Evolutionary conservation across 2,888 invertebrate genomes (phyloP).

Genomic region (Melieria crassipennis): DNA sequence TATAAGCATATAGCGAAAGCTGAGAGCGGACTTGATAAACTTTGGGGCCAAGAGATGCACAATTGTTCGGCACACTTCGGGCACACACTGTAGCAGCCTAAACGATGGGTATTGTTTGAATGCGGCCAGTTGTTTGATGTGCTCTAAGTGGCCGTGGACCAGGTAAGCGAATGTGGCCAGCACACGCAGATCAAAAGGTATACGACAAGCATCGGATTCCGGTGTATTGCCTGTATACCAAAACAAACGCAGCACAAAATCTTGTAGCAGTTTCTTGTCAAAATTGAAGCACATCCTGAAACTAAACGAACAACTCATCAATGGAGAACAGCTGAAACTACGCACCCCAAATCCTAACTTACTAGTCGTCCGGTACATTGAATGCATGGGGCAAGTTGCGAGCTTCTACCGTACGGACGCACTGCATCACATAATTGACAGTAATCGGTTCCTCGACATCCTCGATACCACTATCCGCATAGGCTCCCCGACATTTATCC

Average conservation of each 20-base stretch:
- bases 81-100: slow-evolving; percentile 14
- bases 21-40: slow-evolving; percentile 27
- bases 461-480: too few species aligned
- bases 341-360: not conserved
- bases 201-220: not conserved
- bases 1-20: too few species aligned
- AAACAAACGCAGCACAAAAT: slow-evolving; percentile 16
- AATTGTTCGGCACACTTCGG: slow-evolving; percentile 28
- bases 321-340: not conserved
- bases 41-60: slow-evolving; percentile 35
- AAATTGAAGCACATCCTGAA: slow-evolving; percentile 12
- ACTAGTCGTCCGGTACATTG: slow-evolving; percentile 22
- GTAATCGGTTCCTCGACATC: not conserved
- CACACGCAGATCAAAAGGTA: slow-evolving; percentile 38
- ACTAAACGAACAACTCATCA: slow-evolving; percentile 4
- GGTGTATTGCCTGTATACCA: slow-evolving; percentile 19
- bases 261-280: slow-evolving; percentile 16
- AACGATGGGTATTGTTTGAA: not conserved
- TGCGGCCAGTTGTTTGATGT: slow-evolving; percentile 15
- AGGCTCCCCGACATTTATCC: too few species aligned
- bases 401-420: slow-evolving; percentile 14
- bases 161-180: slow-evolving; percentile 35
- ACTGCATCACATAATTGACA: slow-evolving; percentile 13
- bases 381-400: slow-evolving; percentile 23
- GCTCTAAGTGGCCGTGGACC: slow-evolving; percentile 33